Percentiles rank a stretch among this genome's conserved stretches.
These are phyloP conservation scores for Rhizoglyphus robini DNA, from an alignment of 1,140 invertebrate genomes.

Conservation along the genomic window DNA sequence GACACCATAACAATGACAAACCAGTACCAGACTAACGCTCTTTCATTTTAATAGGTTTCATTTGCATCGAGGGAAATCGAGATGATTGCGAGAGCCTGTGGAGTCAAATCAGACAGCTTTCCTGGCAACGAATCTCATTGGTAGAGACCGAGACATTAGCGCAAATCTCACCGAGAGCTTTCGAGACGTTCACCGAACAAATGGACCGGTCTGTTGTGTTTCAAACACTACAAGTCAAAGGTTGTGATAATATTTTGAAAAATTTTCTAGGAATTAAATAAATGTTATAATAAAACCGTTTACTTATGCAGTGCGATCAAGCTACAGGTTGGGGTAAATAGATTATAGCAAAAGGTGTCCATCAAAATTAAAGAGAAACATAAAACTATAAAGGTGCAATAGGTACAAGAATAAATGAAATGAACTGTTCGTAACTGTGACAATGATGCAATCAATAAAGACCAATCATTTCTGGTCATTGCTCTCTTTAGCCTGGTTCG, in stretches of 20 bases:
- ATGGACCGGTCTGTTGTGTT: background rate
- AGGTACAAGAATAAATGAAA: too few species aligned
- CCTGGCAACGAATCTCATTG: constrained; percentile 18
- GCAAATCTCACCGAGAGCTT: background rate
- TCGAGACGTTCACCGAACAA: constrained; percentile 1
- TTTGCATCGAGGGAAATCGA: constrained; percentile 8
- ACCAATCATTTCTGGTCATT: too few species aligned
- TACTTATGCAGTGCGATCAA: too few species aligned
- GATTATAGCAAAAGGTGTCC: too few species aligned
- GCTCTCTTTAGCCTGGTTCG: too few species aligned
- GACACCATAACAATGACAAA: too few species aligned
- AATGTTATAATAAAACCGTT: background rate
- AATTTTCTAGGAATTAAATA: constrained; percentile 9
- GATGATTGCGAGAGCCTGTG: constrained; percentile 11
- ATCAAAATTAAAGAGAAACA: too few species aligned
- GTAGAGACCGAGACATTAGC: constrained; percentile 4
- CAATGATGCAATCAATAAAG: too few species aligned
- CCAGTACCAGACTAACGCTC: background rate
- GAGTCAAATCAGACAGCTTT: background rate
- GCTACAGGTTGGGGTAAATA: background rate
- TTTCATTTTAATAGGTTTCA: constrained; percentile 16
- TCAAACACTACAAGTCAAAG: background rate
- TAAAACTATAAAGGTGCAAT: too few species aligned
- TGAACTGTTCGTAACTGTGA: too few species aligned
- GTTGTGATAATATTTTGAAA: background rate